Conservation (phyloP, 1,140 invertebrate species). For the Wiebesia pumilae region DNA sequence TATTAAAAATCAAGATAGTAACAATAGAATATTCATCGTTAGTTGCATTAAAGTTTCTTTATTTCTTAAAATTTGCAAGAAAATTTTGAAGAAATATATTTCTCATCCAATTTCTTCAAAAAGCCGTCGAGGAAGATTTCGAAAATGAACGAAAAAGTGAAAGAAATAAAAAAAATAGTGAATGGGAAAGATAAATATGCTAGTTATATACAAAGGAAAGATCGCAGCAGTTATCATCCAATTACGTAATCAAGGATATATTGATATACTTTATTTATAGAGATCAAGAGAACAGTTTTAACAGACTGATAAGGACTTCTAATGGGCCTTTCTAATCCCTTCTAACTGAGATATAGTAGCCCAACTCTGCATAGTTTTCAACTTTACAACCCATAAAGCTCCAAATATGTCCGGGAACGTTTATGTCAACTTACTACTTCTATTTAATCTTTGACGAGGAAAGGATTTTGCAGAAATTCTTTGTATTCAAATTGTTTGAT, state of each 20-base stretch:
- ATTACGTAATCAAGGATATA: slow-evolving; percentile 32
- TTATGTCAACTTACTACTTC: slow-evolving; percentile 8
- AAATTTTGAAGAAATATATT: too few species aligned
- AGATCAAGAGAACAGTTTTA: not conserved
- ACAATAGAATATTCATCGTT: too few species aligned
- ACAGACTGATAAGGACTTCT: slow-evolving; percentile 22
- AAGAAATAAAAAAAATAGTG: not conserved
- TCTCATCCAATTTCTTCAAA: too few species aligned
- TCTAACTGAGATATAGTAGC: not conserved
- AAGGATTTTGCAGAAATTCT: not conserved
- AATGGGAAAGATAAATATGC: not conserved
- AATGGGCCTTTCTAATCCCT: slow-evolving; percentile 16
- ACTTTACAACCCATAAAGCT: slow-evolving; percentile 51
- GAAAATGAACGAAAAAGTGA: not conserved
- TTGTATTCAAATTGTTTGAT: not conserved
- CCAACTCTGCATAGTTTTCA: slow-evolving; percentile 38
- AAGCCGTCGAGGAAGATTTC: not conserved
- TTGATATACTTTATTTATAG: too few species aligned
- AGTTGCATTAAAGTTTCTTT: too few species aligned
- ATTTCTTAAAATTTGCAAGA: too few species aligned
- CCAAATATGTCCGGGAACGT: not conserved
- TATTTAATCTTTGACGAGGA: not conserved
- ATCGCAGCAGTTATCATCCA: slow-evolving; percentile 28
- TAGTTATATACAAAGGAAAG: not conserved
- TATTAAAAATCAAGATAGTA: too few species aligned